A percentile compares a stretch with the other conserved stretches of the same genome.
phyloP scores from a whole-genome alignment of 2,113 vertebrate species.

The Odontophorus gujanensis region DNA sequence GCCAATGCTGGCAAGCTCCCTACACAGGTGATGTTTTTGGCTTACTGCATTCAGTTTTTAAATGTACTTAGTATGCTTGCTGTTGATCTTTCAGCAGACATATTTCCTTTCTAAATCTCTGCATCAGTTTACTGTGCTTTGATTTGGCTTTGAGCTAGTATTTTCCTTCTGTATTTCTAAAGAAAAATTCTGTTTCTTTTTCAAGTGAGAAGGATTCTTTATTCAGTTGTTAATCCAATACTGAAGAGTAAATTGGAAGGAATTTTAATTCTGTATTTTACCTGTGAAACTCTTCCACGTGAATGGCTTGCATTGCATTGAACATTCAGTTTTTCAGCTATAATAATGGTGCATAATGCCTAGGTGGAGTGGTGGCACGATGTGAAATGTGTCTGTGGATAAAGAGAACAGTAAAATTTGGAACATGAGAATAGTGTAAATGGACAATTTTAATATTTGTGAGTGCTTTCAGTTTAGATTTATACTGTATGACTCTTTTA shows the following conservation, averaged over 20 bases:
- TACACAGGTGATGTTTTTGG: constrained; percentile 83
- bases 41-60: neutral
- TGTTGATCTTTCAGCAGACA: neutral
- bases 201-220: neutral
- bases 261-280: neutral
- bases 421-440: neutral
- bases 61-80: neutral
- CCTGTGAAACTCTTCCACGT: neutral
- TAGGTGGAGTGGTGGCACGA: neutral
- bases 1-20: constrained; percentile 96
- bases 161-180: neutral
- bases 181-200: neutral
- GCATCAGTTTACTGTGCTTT: neutral
- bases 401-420: neutral
- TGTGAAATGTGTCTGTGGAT: neutral
- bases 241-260: neutral
- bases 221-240: neutral
- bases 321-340: neutral
- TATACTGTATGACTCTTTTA: neutral
- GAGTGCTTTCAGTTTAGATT: neutral
- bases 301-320: neutral
- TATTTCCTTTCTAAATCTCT: neutral
- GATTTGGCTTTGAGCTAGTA: neutral
- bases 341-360: neutral
- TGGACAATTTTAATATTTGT: neutral